These are phyloP conservation scores for Epizoanthus illoricatus DNA, from an alignment of 92 coral and sea anemone species.

Conservation along the genomic window DNA sequence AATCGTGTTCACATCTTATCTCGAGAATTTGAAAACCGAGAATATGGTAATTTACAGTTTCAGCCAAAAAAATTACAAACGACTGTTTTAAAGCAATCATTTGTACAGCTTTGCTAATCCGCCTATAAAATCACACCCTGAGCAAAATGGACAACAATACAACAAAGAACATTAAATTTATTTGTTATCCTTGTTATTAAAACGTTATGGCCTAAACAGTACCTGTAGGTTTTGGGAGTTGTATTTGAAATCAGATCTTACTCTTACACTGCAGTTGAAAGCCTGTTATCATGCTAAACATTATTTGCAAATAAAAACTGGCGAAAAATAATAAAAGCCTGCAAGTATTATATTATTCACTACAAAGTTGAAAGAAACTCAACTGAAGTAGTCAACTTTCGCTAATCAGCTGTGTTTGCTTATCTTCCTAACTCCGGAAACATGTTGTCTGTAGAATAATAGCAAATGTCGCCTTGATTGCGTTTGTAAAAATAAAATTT, in stretches of 20 bases:
- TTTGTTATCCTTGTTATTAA: too few relatives aligned
- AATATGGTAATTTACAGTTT: background rate
- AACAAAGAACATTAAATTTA: background rate
- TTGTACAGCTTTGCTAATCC: constrained; percentile 30
- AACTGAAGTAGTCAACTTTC: background rate
- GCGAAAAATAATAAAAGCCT: background rate
- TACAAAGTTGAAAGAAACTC: background rate
- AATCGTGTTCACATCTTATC: too few relatives aligned
- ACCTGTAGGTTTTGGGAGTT: too few relatives aligned
- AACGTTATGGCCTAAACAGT: too few relatives aligned
- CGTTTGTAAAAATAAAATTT: background rate
- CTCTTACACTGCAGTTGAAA: too few relatives aligned
- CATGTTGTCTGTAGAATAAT: background rate
- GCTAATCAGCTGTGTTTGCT: constrained; percentile 19
- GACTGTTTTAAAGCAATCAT: background rate
- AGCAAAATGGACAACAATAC: background rate
- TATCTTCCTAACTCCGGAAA: background rate
- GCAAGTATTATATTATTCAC: background rate
- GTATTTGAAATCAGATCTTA: too few relatives aligned
- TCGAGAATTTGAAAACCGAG: background rate
- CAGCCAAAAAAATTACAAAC: background rate
- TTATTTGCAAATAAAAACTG: too few relatives aligned
- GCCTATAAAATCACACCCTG: background rate
- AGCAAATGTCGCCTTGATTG: background rate
- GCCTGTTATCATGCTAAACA: too few relatives aligned